Evolutionary conservation across 2,888 invertebrate species (phyloP), one percentile per base, ranked within the genome.

Genomic region (Stomorhina lunata): DNA sequence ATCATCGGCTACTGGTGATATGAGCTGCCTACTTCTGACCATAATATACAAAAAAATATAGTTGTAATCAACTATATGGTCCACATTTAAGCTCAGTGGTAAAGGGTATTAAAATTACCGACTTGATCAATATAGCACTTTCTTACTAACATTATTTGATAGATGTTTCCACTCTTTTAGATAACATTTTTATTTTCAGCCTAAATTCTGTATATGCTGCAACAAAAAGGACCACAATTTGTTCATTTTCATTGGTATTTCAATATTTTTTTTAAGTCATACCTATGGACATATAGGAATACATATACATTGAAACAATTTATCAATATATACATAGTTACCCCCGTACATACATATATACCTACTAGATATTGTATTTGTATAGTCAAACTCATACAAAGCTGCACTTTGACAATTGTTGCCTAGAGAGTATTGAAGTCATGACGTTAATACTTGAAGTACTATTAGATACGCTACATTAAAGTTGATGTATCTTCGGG

Each of bases 391-490:
- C 4, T 5, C 29, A 22, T 43, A 32, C 25, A 17, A 63, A 37
- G 15, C 43, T 57, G 29, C 45, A 45, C 45, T 57, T 78, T 53
- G 77, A 71, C 77, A 78, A 78, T 78, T 78, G 69, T 53, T 69
- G 77, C 69, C 77, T 71, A 15, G 55, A 50, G 69, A 63, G 59
- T 59, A 82, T 75, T 69, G 75, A 76, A 75, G 82, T 76, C 66
- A 75, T 79, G 79, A 79, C 79, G 82, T 82, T 82, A 82, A 79
- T 82, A 82, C 79, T 82, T 76, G 75, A 79, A 82, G 82, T 76
- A 71, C 79, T 79, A 82, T 82, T 82, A 82, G 82, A 79, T 82
- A 76, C 82, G 82, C 75, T 79, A 82, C 82, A 82, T 82, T 82
- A 82, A 79, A 82, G 82, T 82, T 82, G 79, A 82, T 82, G 79